A percentile compares a stretch with the other conserved stretches of the same genome.
phyloP scores from a whole-genome alignment of 2,113 vertebrate genomes.

The Takifugu bimaculatus region DNA sequence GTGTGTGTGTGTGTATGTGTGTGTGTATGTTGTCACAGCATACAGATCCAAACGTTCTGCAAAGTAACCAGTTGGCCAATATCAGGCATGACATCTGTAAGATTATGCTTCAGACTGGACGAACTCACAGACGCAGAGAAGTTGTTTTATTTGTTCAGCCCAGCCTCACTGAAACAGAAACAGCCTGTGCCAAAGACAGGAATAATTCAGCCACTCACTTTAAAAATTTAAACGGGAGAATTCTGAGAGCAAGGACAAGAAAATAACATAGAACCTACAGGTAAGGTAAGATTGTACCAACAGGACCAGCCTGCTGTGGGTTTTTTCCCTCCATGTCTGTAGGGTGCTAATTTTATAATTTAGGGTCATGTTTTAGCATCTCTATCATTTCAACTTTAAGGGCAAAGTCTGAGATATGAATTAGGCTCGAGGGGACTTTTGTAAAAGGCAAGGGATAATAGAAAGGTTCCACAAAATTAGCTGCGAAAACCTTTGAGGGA shows the following conservation, averaged over 20 bases:
- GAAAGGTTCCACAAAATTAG: too few species aligned
- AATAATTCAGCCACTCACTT: constrained; percentile 20
- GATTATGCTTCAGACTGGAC: constrained; percentile 16
- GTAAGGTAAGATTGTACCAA: not conserved
- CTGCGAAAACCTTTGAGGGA: constrained; percentile 22
- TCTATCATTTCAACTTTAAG: too few species aligned
- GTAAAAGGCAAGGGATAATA: too few species aligned
- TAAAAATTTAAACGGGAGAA: constrained; percentile 1
- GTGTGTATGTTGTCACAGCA: not conserved
- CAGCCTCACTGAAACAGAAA: constrained; percentile 16
- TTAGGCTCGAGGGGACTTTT: too few species aligned
- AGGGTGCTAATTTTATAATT: too few species aligned
- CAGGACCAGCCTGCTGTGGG: constrained; percentile 53
- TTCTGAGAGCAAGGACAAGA: not conserved
- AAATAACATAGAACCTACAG: not conserved
- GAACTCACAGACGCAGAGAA: constrained; percentile 31
- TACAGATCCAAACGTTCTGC: constrained; percentile 3
- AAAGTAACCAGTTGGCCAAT: not conserved
- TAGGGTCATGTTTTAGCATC: too few species aligned
- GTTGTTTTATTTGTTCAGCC: constrained; percentile 49
- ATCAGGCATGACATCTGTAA: constrained; percentile 1
- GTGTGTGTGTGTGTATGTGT: not conserved
- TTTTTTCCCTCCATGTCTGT: not conserved
- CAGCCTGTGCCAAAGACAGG: constrained; percentile 4
- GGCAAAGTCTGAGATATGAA: too few species aligned